phyloP scores from a whole-genome alignment of 2,888 invertebrate species.

The Leptinotarsa peninsularis region DNA sequence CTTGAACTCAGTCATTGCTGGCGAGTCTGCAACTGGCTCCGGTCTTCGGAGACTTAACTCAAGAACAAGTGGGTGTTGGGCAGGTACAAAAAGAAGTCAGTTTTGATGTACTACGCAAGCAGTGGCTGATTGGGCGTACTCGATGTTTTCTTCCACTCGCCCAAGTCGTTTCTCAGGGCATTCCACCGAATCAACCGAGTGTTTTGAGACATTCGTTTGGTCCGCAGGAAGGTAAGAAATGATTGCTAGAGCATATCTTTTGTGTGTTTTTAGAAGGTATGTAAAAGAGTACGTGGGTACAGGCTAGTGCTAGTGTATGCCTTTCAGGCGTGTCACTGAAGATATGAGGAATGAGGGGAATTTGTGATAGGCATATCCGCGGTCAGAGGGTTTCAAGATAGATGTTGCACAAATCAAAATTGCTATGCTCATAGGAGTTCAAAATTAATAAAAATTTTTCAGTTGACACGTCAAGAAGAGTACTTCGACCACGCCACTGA shows the following conservation, averaged over 20 bases:
- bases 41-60: slow-evolving; percentile 33
- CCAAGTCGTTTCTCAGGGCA: slow-evolving; percentile 59
- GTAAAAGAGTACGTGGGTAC: slow-evolving; percentile 18
- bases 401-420: not conserved
- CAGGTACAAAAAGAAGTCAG: slow-evolving; percentile 53
- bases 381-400: not conserved
- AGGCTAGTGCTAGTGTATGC: not conserved
- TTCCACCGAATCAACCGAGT: slow-evolving; percentile 50
- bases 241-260: slow-evolving; percentile 49
- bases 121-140: slow-evolving; percentile 35
- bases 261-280: slow-evolving; percentile 37
- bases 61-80: slow-evolving; percentile 55
- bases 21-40: slow-evolving; percentile 33
- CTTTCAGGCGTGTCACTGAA: slow-evolving; percentile 9
- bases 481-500: too few species aligned
- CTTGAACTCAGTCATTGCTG: slow-evolving; percentile 19
- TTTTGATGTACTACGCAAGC: slow-evolving; percentile 42
- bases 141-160: slow-evolving; percentile 57
- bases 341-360: not conserved
- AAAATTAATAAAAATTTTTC: too few species aligned
- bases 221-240: slow-evolving; percentile 50
- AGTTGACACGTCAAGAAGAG: too few species aligned
- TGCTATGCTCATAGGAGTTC: too few species aligned
- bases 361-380: not conserved
- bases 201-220: slow-evolving; percentile 27